Percentiles rank a stretch among this genome's conserved stretches.
phyloP scores from a whole-genome alignment of 1,140 invertebrate species.

The Tribolium castaneum region DNA sequence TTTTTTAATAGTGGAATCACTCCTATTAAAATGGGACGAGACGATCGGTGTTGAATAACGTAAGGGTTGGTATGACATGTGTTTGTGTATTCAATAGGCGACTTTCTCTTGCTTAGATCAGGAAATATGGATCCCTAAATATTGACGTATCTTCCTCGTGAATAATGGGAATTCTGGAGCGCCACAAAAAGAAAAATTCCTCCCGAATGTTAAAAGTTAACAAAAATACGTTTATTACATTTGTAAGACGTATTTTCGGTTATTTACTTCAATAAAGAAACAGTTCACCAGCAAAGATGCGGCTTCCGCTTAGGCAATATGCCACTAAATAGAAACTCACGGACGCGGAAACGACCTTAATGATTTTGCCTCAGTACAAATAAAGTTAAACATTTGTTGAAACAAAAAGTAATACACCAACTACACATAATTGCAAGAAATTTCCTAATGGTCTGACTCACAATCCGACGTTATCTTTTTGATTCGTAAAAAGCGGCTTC shows the following conservation, averaged over 20 bases:
- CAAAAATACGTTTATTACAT: constrained; percentile 16
- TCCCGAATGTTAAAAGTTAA: not conserved
- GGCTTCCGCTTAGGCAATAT: constrained; percentile 46
- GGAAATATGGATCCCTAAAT: constrained; percentile 25
- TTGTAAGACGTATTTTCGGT: constrained; percentile 31
- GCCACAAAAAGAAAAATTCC: not conserved
- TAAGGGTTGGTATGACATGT: constrained; percentile 7
- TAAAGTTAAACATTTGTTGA: constrained; percentile 34
- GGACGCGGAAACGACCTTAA: constrained; percentile 54
- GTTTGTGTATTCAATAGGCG: constrained; percentile 22
- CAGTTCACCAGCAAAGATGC: constrained; percentile 39
- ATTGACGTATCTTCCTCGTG: constrained; percentile 7
- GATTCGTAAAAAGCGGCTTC: not conserved
- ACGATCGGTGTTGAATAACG: not conserved
- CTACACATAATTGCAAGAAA: constrained; percentile 25
- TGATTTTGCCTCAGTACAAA: constrained; percentile 48
- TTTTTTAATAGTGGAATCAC: not conserved
- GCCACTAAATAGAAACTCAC: constrained; percentile 53
- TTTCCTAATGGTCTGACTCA: not conserved
- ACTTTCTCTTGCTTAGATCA: constrained; percentile 22
- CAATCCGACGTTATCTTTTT: not conserved
- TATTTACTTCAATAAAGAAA: constrained; percentile 44
- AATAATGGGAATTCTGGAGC: constrained; percentile 3
- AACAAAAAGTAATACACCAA: constrained; percentile 21
- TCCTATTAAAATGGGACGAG: not conserved